Conservation (phyloP, 1,140 invertebrate genomes). For the Zophobas morio region DNA sequence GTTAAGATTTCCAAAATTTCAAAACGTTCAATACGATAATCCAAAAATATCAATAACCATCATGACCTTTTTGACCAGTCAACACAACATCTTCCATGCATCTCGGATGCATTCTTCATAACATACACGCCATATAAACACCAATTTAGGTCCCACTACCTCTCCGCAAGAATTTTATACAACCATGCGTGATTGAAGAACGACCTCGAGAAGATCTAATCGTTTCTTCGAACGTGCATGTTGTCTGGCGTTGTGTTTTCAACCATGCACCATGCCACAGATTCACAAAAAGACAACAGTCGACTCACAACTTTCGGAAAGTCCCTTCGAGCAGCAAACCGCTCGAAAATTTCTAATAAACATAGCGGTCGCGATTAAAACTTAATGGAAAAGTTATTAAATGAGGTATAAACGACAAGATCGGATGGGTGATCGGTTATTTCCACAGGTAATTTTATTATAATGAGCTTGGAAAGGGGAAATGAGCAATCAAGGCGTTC, state of each 20-base stretch:
- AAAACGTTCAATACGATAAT: too few species aligned
- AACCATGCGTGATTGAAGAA: conserved; percentile 52
- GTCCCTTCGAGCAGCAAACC: background rate
- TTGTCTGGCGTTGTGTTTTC: conserved; percentile 50
- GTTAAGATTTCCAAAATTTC: too few species aligned
- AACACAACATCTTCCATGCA: too few species aligned
- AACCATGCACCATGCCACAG: conserved; percentile 19
- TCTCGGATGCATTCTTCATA: too few species aligned
- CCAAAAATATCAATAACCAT: too few species aligned
- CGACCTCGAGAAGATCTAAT: conserved; percentile 53
- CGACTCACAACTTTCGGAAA: background rate
- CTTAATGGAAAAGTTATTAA: conserved; percentile 37
- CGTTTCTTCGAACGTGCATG: conserved; percentile 55
- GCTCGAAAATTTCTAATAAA: background rate
- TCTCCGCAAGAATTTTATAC: conserved; percentile 11
- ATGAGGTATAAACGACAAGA: conserved; percentile 23
- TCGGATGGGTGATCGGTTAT: conserved; percentile 51
- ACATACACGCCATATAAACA: too few species aligned
- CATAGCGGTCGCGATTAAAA: conserved; percentile 10
- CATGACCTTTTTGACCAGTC: too few species aligned
- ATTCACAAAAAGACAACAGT: conserved; percentile 25
- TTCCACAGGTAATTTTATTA: conserved; percentile 52
- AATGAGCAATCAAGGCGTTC: conserved; percentile 53
- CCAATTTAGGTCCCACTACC: background rate
- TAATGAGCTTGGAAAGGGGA: conserved; percentile 52